Conservation (phyloP, 1,140 invertebrate genomes). For the Formica selysi region DNA sequence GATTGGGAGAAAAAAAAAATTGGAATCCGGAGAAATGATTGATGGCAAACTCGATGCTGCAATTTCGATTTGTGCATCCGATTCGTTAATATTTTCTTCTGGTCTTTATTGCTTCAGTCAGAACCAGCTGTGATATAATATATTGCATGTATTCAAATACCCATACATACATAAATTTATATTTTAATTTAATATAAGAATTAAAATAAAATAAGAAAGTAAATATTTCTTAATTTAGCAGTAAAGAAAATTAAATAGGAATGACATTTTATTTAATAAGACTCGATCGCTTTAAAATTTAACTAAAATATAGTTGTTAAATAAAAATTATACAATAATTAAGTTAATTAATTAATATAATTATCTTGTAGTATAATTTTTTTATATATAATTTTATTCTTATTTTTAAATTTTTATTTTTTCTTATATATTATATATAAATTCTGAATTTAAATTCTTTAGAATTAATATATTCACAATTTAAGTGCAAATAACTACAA, state of each 20-base stretch:
- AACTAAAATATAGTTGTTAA: neutral
- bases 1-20: conserved; percentile 27
- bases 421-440: too few species aligned
- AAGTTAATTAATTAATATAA: too few species aligned
- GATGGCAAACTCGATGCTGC: conserved; percentile 17
- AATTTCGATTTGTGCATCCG: conserved; percentile 27
- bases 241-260: neutral
- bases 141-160: neutral
- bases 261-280: too few species aligned
- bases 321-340: conserved; percentile 7
- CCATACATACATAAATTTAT: too few species aligned
- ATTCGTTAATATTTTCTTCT: conserved; percentile 29
- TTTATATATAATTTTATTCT: neutral
- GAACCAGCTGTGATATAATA: neutral
- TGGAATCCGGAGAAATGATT: conserved; percentile 34
- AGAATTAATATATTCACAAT: neutral
- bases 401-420: too few species aligned
- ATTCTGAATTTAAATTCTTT: too few species aligned
- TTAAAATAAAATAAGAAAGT: neutral
- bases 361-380: neutral
- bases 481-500: neutral
- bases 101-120: neutral
- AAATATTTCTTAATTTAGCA: conserved; percentile 13
- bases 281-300: too few species aligned
- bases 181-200: too few species aligned